Base-by-base conservation (phyloP, 2,113 vertebrate genomes). In the Tapirus terrestris region DNA sequence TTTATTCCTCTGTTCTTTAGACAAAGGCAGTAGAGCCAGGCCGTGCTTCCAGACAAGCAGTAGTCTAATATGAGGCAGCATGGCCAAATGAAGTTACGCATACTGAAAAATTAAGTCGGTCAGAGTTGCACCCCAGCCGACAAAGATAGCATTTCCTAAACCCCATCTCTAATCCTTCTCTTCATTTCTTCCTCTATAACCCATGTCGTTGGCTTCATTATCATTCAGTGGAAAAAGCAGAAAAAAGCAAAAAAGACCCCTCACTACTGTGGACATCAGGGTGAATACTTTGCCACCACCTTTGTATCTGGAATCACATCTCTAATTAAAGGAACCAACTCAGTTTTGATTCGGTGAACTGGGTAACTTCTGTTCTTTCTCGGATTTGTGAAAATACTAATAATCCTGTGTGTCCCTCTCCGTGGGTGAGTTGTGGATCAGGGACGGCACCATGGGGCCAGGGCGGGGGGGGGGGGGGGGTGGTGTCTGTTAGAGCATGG, bases 311-410 rank as follows among this genome's bases (percentile, higher is more conserved):
- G 80, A 94, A 95, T 97, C 91, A 63, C 90, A 88, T 94, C 61
- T 83, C 48, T 91, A 91, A 95, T 97, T 96, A 97, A 88, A 94
- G 94, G 25, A 97, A 89, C 82, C 68, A 94, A 31, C 65, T 91
- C 68, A 16, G 23, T 88, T 91, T 97, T 83, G 23, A 92, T 93
- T 76, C 2, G 1, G 39, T 82, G 81, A 45, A 45, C 8, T 12
- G 17, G 43, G 27, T 94, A 92, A 63, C 63, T 93, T 94, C 56
- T 53, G 4, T 65, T 91, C 81, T 67, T 89, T 65, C 76, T 88
- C 3, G 0, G 60, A 61, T 96, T 96, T 89, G 67, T 89, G 60
- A 89, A 95, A 92, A 20, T 92, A 72, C 29, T 83, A 87, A 81
- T 84, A 86, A 89, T 86, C 76, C 58, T 53, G 3, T 36, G 29